A percentile compares a stretch with the other conserved stretches of the same genome.
Evolutionary conservation across 2,888 invertebrate genomes (phyloP).

Genomic region (Cybosia mesomella): DNA sequence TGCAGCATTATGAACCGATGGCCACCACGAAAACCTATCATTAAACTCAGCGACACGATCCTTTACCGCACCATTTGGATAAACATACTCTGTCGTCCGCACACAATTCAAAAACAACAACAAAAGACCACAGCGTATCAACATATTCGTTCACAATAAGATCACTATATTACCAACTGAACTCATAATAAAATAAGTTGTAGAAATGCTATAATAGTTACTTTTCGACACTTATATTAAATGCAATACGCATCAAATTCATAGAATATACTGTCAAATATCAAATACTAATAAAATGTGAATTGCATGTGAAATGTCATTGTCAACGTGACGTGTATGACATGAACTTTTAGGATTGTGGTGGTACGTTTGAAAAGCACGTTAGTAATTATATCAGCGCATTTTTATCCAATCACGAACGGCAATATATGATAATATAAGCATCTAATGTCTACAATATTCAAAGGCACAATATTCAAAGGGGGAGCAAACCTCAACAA

Average conservation of each 20-base stretch:
- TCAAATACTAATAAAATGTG: too few relatives aligned
- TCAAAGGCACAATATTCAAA: too few relatives aligned
- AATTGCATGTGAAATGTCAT: constrained; percentile 9
- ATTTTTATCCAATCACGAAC: too few relatives aligned
- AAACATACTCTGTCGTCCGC: constrained; percentile 57
- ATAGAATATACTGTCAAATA: constrained; percentile 21
- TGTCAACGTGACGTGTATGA: constrained; percentile 7
- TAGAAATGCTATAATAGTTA: constrained; percentile 16
- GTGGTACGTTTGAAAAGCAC: not conserved
- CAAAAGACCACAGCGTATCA: constrained; percentile 63
- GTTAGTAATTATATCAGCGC: not conserved
- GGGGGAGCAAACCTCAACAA: too few relatives aligned
- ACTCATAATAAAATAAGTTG: constrained; percentile 36
- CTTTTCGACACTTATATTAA: constrained; percentile 16
- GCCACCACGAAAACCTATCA: constrained; percentile 67
- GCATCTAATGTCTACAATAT: too few relatives aligned
- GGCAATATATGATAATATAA: too few relatives aligned
- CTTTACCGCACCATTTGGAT: constrained; percentile 44
- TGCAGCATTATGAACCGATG: constrained; percentile 69
- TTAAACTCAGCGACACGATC: constrained; percentile 53
- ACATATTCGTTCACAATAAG: constrained; percentile 52
- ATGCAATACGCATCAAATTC: constrained; percentile 31
- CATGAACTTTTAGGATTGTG: not conserved
- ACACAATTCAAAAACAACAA: constrained; percentile 66
- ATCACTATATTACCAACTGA: constrained; percentile 33